Conservation (phyloP, 2,888 invertebrate species). For the Tenthredo mesomela region DNA sequence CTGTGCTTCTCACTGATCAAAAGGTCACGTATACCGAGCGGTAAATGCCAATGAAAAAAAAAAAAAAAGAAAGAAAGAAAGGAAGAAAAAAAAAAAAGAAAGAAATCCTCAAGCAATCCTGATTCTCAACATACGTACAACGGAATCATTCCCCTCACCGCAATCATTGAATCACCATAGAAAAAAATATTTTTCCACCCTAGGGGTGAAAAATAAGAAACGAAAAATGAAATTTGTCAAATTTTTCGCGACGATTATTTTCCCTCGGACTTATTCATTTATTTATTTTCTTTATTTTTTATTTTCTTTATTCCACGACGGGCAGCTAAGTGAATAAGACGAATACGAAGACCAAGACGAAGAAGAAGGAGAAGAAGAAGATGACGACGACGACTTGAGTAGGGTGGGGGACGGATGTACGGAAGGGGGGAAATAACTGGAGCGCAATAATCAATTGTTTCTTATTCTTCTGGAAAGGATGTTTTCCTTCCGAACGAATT, state of each 20-base stretch:
- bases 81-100: not conserved
- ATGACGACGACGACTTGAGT: not conserved
- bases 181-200: not conserved
- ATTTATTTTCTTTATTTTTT: not conserved
- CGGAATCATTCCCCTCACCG: not conserved
- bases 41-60: slow-evolving; percentile 30
- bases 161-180: not conserved
- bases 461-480: slow-evolving; percentile 50
- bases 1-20: slow-evolving; percentile 30
- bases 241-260: not conserved
- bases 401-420: not conserved
- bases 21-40: slow-evolving; percentile 35
- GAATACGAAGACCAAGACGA: not conserved
- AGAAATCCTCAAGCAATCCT: not conserved
- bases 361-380: not conserved
- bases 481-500: slow-evolving; percentile 50
- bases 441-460: slow-evolving; percentile 50
- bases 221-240: not conserved
- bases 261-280: not conserved
- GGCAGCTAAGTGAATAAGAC: slow-evolving; percentile 19
- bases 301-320: not conserved
- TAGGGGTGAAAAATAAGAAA: not conserved
- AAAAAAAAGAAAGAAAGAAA: not conserved
- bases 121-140: not conserved
- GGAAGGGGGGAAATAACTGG: slow-evolving; percentile 14